phyloP scores from a whole-genome alignment of 2,888 invertebrate species.

The Suillia variegata region DNA sequence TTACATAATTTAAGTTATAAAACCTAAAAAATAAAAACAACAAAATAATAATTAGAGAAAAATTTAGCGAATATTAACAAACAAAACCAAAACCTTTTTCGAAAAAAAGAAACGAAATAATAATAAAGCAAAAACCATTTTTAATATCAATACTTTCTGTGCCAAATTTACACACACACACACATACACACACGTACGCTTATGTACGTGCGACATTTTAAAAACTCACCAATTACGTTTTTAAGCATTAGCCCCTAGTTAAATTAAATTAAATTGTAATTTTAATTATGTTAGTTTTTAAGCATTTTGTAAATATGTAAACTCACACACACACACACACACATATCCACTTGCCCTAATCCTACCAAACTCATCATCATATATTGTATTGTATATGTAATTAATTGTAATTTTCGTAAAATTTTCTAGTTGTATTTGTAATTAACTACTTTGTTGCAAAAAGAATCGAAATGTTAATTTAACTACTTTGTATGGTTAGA shows the following conservation, averaged over 20 bases:
- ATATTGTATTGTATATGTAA: neutral
- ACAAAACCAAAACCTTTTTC: no score
- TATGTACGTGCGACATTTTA: no score
- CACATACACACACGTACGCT: neutral
- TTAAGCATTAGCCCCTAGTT: no score
- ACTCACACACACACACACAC: neutral
- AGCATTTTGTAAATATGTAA: constrained; percentile 1
- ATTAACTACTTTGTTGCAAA: no score
- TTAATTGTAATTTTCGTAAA: neutral
- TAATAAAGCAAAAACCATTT: constrained; percentile 36
- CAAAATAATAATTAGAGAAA: neutral
- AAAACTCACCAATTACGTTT: no score
- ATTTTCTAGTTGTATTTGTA: neutral
- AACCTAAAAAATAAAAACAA: constrained; percentile 4
- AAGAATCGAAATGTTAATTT: no score
- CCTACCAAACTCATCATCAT: no score
- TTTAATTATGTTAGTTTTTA: no score
- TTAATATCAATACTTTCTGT: constrained; percentile 18
- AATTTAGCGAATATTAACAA: no score
- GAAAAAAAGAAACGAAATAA: no score
- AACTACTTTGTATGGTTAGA: no score
- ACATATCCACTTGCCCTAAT: neutral
- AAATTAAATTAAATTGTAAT: no score
- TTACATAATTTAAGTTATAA: constrained; percentile 27
- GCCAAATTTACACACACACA: constrained; percentile 23